Conservation (phyloP, 23 tunicate species). For the Phallusia fumigata region DNA sequence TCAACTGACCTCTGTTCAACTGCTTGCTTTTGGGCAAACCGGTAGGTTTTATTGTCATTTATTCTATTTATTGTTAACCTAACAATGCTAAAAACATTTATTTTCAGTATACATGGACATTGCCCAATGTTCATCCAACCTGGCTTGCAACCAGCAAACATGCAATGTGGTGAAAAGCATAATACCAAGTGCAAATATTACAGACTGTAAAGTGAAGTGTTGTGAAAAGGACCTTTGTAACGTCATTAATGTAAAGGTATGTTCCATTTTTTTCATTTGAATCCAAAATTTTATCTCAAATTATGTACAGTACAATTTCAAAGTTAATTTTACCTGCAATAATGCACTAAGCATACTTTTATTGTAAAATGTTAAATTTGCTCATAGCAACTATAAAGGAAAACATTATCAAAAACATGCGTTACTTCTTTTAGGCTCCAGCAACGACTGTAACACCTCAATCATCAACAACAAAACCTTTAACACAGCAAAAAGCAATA, state of each 20-base stretch:
- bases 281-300: background rate
- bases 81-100: background rate
- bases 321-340: too few relatives aligned
- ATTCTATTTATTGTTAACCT: background rate
- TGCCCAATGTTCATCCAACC: slow-evolving; percentile 34
- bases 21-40: slow-evolving; percentile 16
- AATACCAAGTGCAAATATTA: slow-evolving; percentile 10
- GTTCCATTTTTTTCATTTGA: background rate
- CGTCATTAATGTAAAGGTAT: slow-evolving; percentile 15
- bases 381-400: background rate
- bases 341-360: too few relatives aligned
- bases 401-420: background rate
- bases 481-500: background rate
- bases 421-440: background rate
- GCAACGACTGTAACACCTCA: background rate
- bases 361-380: too few relatives aligned
- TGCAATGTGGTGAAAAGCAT: slow-evolving; percentile 16
- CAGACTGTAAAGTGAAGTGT: slow-evolving; percentile 40
- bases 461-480: background rate
- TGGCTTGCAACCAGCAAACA: slow-evolving; percentile 16
- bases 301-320: too few relatives aligned
- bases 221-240: slow-evolving; percentile 45
- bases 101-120: slow-evolving; percentile 40
- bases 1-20: slow-evolving; percentile 25
- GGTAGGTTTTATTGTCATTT: background rate